Evolutionary conservation across 2,888 invertebrate species (phyloP), one percentile per base, ranked within the genome.

Genomic region (Nudaria mundana): DNA sequence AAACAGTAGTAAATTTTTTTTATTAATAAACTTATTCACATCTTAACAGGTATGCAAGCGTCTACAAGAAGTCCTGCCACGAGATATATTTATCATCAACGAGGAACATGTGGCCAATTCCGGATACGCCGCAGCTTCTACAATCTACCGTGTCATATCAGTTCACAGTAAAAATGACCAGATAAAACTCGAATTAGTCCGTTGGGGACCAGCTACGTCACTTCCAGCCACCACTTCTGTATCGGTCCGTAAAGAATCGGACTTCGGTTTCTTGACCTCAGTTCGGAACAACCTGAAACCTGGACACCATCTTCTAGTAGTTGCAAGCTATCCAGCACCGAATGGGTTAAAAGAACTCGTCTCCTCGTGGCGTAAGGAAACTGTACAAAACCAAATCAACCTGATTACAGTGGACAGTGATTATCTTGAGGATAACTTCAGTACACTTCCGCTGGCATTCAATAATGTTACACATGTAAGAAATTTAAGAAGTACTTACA

Each of bases 311-410:
- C 54, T 69, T 2, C 34, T 60, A 1, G 40, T 69, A 8, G 23
- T 67, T 15, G 20, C 68, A 1, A 32, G 50, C 6, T 56, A 66
- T 11, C 68, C 66, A 8, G 24, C 58, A 5, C 44, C 56, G 2
- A 8, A 42, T 8, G 59, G 61, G 2, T 51, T 68, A 5, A 62
- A 49, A 11, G 44, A 56, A 11, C 44, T 68, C 5, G 41, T 70
- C 4, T 51, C 32, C 3, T 15, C 37, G 13, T 69, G 70, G 70
- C 52, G 61, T 24, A 55, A 35, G 30, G 56, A 61, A 28, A 3
- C 37, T 3, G 39, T 30, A 14, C 37, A 38, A n/a, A 69, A 60
- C 26, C 48, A 49, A 12, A 40, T 69, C 3, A 28, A 45, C 16
- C 20, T 67, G 0, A 30, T 66, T 1, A 49, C 59, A 50, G 25